phyloP scores from a whole-genome alignment of 2,797 vertebrate genomes.

The Avahi laniger region DNA sequence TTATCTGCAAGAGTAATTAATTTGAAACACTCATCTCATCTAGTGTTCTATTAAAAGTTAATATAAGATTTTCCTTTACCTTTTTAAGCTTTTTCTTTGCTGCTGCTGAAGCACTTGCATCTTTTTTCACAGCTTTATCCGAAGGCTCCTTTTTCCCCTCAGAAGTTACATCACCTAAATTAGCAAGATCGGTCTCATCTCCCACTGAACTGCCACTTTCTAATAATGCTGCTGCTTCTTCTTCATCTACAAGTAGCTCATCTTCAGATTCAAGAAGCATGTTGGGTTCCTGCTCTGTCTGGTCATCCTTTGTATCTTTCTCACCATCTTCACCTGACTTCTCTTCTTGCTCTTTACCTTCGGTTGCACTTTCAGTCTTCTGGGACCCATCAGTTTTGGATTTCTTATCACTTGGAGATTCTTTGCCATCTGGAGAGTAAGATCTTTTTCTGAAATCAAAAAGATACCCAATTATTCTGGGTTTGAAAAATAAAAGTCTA shows the following conservation, averaged over 20 bases:
- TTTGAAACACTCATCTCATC: not conserved
- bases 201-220: constrained; percentile 88
- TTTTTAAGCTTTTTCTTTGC: constrained; percentile 87
- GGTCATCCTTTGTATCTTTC: constrained; percentile 82
- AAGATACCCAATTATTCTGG: not conserved
- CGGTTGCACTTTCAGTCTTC: constrained; percentile 80
- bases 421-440: constrained; percentile 88
- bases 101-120: constrained; percentile 78
- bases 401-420: constrained; percentile 86
- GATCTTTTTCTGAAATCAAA: constrained; percentile 83
- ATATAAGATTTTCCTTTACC: constrained; percentile 75
- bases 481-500: constrained; percentile 6
- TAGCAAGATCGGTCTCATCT: constrained; percentile 86
- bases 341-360: constrained; percentile 85
- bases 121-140: constrained; percentile 82
- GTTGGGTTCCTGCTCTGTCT: constrained; percentile 84
- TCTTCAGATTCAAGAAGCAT: constrained; percentile 87
- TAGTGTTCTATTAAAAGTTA: not conserved
- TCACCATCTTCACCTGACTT: constrained; percentile 84
- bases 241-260: constrained; percentile 87
- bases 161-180: constrained; percentile 82
- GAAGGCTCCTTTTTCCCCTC: constrained; percentile 83
- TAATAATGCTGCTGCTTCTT: constrained; percentile 86
- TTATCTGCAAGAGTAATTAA: not conserved
- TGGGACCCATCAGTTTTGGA: constrained; percentile 84